Evolutionary conservation across 2,113 vertebrate species (phyloP).

Genomic region (Salvelinus fontinalis): DNA sequence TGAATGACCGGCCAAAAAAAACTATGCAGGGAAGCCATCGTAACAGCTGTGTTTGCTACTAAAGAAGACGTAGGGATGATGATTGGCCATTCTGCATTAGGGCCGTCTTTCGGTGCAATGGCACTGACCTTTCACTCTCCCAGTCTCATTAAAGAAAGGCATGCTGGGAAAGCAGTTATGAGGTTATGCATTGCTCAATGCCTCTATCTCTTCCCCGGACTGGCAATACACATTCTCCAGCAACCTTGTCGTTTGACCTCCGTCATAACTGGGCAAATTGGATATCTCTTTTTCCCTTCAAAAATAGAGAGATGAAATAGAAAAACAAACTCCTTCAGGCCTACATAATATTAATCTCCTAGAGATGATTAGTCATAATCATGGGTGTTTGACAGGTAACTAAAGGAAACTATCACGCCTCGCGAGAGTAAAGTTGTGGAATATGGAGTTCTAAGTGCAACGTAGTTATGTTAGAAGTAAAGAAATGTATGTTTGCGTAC

Average conservation of each 20-base stretch:
- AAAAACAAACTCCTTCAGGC: too few species aligned
- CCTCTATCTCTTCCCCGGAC: background rate
- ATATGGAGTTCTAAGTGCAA: too few species aligned
- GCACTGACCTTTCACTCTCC: background rate
- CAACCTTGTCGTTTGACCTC: slow-evolving; percentile 17
- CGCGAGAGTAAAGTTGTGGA: background rate
- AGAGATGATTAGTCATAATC: too few species aligned
- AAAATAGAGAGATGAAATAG: background rate
- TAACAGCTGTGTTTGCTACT: slow-evolving; percentile 25
- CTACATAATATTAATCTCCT: too few species aligned
- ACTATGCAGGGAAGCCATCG: slow-evolving; percentile 7
- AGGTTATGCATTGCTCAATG: background rate
- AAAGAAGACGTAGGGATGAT: background rate
- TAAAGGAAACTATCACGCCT: background rate
- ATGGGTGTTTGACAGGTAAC: too few species aligned
- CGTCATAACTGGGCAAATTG: slow-evolving; percentile 2
- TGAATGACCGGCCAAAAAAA: slow-evolving; percentile 29
- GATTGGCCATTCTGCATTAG: background rate
- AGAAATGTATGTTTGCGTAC: too few species aligned
- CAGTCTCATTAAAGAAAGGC: slow-evolving; percentile 10
- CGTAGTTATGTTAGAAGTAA: too few species aligned
- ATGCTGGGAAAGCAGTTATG: background rate
- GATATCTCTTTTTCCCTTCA: background rate
- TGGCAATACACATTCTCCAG: background rate
- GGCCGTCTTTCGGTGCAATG: background rate